Evolutionary conservation across 2,797 vertebrate genomes (phyloP), one percentile per base, ranked within the genome.

Genomic region (Ataeniobius toweri): DNA sequence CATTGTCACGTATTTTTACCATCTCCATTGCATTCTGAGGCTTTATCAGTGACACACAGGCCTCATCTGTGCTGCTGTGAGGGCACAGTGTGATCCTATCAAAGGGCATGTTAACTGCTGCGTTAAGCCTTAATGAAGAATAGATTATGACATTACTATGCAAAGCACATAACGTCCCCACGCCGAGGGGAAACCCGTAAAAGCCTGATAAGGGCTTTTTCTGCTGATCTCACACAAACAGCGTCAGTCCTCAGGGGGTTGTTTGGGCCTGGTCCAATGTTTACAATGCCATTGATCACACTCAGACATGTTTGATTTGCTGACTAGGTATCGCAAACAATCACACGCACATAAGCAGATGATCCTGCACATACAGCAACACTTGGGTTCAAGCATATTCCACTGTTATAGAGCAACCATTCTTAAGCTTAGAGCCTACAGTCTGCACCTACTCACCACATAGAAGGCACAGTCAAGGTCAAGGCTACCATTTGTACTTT

Each of bases 101-200:
- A 87, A 79, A 82, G 78, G 85, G 83, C 31, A 78, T 75, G 88
- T 90, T 93, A 89, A 93, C 92, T 89, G 90, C 86, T 86, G 91
- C 55, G 81, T 92, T 92, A 88, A 89, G 93, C 90, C 92, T 94
- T 94, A 94, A 94, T 95, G 90, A 93, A 93, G 83, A 93, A 93
- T 91, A 95, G 94, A 95, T 94, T 90, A 89, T 89, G 88, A 89
- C 91, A 94, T 94, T 93, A 92, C 85, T 77, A 94, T 94, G 93
- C 94, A 89, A 85, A 86, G 87, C 86, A 77, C 84, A 80, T 87
- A 80, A 72, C 61, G 46, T 88, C 74, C 82, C 74, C 77, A 80
- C 12, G 55, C 89, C 85, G 83, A 86, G 90, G 90, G 78, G 89
- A 87, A 84, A 84, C 72, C 86, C 82, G 26, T 88, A 90, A 92